phyloP scores from a whole-genome alignment of 2,113 vertebrate genomes.

The Rhagologus leucostigma region DNA sequence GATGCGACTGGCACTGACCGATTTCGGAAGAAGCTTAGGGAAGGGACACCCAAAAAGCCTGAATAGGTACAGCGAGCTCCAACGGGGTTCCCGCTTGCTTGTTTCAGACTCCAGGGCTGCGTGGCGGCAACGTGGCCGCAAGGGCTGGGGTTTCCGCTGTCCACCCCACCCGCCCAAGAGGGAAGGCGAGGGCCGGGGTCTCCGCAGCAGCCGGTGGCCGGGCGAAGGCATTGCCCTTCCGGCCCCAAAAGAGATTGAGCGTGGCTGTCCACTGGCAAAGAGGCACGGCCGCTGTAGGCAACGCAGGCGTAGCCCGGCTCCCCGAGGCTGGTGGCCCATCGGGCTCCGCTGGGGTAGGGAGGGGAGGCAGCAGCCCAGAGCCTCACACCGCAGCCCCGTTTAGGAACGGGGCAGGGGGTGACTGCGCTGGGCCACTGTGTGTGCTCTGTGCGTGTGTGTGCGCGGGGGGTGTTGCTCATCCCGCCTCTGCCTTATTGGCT shows the following conservation, averaged over 20 bases:
- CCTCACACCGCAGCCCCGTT: not conserved
- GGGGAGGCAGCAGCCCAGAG: not conserved
- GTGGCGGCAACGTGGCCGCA: not conserved
- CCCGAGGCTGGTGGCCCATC: not conserved
- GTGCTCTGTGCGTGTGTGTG: not conserved
- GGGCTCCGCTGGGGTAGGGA: not conserved
- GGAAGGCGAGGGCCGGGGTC: not conserved
- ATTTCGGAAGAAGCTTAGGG: not conserved
- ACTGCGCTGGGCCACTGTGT: not conserved
- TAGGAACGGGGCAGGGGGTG: not conserved
- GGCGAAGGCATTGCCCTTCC: not conserved
- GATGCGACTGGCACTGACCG: not conserved
- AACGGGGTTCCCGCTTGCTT: not conserved
- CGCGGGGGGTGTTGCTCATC: not conserved
- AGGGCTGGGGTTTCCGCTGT: not conserved
- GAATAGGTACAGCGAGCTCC: not conserved
- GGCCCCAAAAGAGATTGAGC: not conserved
- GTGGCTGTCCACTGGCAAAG: not conserved
- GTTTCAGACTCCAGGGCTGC: not conserved
- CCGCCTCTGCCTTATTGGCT: conserved; percentile 41
- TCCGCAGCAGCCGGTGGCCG: not conserved
- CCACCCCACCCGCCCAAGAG: not conserved
- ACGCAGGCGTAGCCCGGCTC: not conserved
- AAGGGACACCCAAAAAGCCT: not conserved
- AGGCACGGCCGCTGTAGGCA: not conserved